Base-by-base conservation (phyloP, 2,888 invertebrate genomes). In the Ptychoptera contaminata region DNA sequence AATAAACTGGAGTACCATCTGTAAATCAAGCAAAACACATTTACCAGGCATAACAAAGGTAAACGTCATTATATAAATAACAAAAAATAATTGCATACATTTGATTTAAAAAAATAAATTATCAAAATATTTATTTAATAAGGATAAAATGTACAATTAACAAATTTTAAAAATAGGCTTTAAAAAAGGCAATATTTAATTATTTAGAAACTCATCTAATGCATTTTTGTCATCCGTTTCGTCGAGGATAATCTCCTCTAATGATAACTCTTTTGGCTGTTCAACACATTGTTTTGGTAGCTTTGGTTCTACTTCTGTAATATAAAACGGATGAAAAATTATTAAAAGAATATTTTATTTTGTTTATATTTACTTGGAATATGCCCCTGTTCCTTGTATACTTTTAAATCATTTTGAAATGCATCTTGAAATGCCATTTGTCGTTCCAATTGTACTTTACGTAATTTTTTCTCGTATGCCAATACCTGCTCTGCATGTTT, bases 371-470 rank as follows among this genome's bases (percentile, higher is more conserved):
- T 65, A 77, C 77, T 76, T 55, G 75, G 71, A 52, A 79, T 64
- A 35, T 68, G 67, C 45, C 79, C 79, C 36, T 71, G 69, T 52
- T 68, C 69, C 57, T 76, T 79, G 53, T 72, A 80, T 43, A 73
- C 69, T 51, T 74, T 69, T 50, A 82, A 58, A 58, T 82, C 81
- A 53, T 69, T 71, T 56, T 75, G 73, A 55, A 82, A 82, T 10
- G 76, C 80, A 57, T 78, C 75, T 52, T 77, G 75, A 54, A 80
- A 82, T 1, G 76, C 76, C 47, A 74, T 73, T 53, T 80, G 79
- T 31, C 80, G 66, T 56, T 82, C 81, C 52, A 71, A 70, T 52
- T 78, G 64, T 8, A 71, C 58, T 50, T 66, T 63, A 45, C 71
- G 68, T 46, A 76, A 68, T 41, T 67, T 68, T 23, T 67, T 56